A percentile compares a stretch with the other conserved stretches of the same genome.
phyloP scores from a whole-genome alignment of 1,140 invertebrate genomes.

The Zophobas morio region DNA sequence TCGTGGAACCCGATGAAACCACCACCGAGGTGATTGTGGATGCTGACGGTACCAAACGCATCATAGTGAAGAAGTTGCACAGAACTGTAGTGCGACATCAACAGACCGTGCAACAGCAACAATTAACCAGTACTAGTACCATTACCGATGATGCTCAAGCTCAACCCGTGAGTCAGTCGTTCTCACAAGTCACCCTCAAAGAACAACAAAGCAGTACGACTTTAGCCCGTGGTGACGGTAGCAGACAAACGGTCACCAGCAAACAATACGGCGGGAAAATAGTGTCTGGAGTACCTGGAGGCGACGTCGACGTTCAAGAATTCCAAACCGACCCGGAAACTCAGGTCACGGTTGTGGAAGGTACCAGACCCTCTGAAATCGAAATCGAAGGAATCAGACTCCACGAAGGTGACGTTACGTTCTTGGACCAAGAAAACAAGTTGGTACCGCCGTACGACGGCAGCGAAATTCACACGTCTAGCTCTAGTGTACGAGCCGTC shows the following conservation, averaged over 20 bases:
- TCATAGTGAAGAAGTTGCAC: constrained; percentile 80
- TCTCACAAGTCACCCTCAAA: constrained; percentile 76
- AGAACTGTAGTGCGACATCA: constrained; percentile 72
- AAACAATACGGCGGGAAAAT: constrained; percentile 76
- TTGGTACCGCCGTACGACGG: constrained; percentile 59
- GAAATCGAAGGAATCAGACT: constrained; percentile 70
- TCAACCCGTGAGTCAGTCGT: constrained; percentile 70
- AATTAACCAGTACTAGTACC: constrained; percentile 63
- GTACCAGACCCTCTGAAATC: constrained; percentile 71
- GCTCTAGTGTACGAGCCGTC: constrained; percentile 80
- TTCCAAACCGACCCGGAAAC: constrained; percentile 74
- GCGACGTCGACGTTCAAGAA: constrained; percentile 76
- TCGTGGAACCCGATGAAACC: constrained; percentile 83
- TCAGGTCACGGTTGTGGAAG: constrained; percentile 70
- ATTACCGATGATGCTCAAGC: constrained; percentile 68
- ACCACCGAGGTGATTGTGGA: constrained; percentile 85
- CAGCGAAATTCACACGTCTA: constrained; percentile 66
- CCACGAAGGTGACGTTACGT: constrained; percentile 70
- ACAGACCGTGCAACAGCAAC: constrained; percentile 70
- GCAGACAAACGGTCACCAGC: constrained; percentile 73
- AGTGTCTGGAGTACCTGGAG: constrained; percentile 73
- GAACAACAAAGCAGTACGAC: constrained; percentile 77
- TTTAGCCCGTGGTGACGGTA: constrained; percentile 74
- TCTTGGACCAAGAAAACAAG: constrained; percentile 66
- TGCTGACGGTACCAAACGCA: constrained; percentile 84